Evolutionary conservation across 2,113 vertebrate species (phyloP).

Genomic region (Malaclemys terrapin): DNA sequence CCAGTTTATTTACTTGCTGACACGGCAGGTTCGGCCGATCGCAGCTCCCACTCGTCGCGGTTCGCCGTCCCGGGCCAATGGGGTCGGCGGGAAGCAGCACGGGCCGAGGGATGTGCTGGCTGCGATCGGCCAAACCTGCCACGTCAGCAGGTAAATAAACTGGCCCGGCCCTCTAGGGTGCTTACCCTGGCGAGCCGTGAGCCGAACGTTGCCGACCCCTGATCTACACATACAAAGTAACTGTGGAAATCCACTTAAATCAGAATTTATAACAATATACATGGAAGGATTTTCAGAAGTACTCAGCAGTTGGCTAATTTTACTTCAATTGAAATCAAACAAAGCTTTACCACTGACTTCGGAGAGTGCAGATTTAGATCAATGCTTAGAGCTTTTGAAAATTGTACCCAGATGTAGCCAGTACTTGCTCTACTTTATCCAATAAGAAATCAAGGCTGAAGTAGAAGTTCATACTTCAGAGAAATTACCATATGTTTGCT

Average conservation of each 20-base stretch:
- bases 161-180: no score
- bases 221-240: neutral
- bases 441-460: neutral
- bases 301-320: neutral
- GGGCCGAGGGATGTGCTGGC: no score
- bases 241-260: neutral
- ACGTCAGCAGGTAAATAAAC: no score
- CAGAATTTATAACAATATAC: neutral
- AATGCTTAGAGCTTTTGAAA: constrained; percentile 3
- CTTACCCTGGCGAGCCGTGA: no score
- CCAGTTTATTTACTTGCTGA: no score
- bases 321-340: neutral
- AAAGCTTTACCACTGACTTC: neutral
- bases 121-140: no score
- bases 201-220: no score
- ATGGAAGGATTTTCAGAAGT: neutral
- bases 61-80: no score
- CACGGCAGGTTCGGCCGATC: no score
- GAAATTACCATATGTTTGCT: neutral
- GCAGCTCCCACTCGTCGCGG: no score
- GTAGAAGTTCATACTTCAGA: neutral
- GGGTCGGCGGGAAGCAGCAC: no score
- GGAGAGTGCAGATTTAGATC: neutral
- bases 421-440: rapidly evolving
- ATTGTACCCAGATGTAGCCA: neutral